Conservation (phyloP, 2,797 vertebrate genomes). For the Channa striata region DNA sequence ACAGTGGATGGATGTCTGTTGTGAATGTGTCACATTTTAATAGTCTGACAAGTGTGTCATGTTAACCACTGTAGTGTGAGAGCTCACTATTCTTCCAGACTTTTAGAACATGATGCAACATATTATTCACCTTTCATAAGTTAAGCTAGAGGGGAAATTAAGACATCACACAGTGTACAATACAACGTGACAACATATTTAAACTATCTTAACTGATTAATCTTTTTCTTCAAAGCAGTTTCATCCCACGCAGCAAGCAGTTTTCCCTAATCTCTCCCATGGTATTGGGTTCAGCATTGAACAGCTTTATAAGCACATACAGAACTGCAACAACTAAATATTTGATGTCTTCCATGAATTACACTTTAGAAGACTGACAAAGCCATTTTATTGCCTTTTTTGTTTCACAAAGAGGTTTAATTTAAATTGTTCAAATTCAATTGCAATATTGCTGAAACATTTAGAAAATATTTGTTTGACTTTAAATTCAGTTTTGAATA, state of each 20-base stretch:
- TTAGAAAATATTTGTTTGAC: too few species aligned
- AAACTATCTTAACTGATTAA: constrained; percentile 53
- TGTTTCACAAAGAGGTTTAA: constrained; percentile 19
- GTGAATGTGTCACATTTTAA: constrained; percentile 18
- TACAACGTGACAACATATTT: constrained; percentile 26
- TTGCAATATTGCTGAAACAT: too few species aligned
- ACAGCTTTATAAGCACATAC: constrained; percentile 21
- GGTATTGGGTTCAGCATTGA: constrained; percentile 7
- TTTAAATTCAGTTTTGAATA: too few species aligned
- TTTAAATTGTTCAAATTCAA: constrained; percentile 22
- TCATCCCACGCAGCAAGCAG: constrained; percentile 5
- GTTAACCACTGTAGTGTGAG: constrained; percentile 11
- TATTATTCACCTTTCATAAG: constrained; percentile 9
- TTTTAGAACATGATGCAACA: constrained; percentile 30
- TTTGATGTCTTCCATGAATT: constrained; percentile 28
- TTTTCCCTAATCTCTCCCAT: constrained; percentile 25
- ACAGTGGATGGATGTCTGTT: constrained; percentile 14
- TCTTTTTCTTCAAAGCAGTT: constrained; percentile 61
- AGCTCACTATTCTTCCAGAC: not conserved
- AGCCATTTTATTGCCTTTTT: constrained; percentile 33
- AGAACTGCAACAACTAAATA: constrained; percentile 27
- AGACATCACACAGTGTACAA: not conserved
- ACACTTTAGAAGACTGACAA: constrained; percentile 14
- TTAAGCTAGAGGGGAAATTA: not conserved
- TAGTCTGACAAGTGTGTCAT: constrained; percentile 33